Conservation (phyloP, 2,113 vertebrate species). For the Heliornis fulica region DNA sequence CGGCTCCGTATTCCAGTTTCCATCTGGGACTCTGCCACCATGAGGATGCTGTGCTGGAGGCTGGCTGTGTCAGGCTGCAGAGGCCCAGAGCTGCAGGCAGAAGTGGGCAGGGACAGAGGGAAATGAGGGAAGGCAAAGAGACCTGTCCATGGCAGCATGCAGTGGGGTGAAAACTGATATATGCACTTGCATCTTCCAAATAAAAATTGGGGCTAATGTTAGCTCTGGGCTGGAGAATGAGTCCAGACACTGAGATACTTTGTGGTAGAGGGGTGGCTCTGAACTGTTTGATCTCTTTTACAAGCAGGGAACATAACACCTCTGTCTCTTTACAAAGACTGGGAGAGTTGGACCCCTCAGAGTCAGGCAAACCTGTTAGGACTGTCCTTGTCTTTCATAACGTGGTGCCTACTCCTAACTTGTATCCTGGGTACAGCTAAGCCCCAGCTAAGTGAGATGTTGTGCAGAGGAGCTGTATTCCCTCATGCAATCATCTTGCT, state of each 20-base stretch:
- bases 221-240: not conserved
- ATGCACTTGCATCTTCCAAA: not conserved
- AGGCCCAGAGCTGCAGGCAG: not conserved
- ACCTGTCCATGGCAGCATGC: rapidly evolving
- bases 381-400: not conserved
- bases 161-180: not conserved
- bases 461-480: not conserved
- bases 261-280: not conserved
- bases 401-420: not conserved
- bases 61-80: not conserved
- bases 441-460: not conserved
- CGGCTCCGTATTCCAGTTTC: not conserved
- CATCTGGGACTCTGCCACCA: not conserved
- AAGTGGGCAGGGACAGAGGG: not conserved
- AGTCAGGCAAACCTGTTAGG: not conserved
- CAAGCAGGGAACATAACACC: not conserved
- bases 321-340: not conserved
- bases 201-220: not conserved
- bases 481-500: not conserved
- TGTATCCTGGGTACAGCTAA: not conserved
- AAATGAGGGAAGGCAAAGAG: not conserved
- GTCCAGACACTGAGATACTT: not conserved
- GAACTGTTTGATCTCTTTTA: not conserved
- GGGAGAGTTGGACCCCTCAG: not conserved
- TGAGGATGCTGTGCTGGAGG: not conserved